Percentiles rank a stretch among this genome's conserved stretches.
These are phyloP conservation scores for Aurelia sp. DNA, from an alignment of 30 jellyfish, hydroid and myxozoan species.

Conservation along the genomic window DNA sequence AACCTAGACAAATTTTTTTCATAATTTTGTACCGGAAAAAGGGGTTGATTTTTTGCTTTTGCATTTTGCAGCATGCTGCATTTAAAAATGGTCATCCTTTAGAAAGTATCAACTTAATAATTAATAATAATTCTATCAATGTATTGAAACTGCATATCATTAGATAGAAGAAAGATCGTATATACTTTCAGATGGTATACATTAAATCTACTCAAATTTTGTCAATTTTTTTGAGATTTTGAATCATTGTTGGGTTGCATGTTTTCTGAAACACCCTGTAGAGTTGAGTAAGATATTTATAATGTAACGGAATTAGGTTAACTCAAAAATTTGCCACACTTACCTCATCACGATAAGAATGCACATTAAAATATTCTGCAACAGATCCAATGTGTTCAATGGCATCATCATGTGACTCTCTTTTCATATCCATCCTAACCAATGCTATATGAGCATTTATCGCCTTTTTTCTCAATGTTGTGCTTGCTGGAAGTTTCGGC, in stretches of 20 bases:
- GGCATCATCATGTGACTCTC: constrained; percentile 8
- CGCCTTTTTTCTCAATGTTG: not conserved
- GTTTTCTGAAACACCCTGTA: too few relatives aligned
- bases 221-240: too few relatives aligned
- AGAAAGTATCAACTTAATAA: too few relatives aligned
- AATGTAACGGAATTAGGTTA: not conserved
- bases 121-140: too few relatives aligned
- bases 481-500: not conserved
- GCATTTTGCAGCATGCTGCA: too few relatives aligned
- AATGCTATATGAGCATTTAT: constrained; percentile 6
- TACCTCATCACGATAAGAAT: constrained; percentile 28
- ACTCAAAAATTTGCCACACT: not conserved
- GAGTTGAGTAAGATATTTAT: too few relatives aligned
- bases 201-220: too few relatives aligned
- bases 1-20: too few relatives aligned
- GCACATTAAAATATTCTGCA: not conserved
- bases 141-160: not conserved
- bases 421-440: not conserved
- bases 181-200: too few relatives aligned
- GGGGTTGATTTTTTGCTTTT: too few relatives aligned
- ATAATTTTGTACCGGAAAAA: too few relatives aligned
- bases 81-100: not conserved
- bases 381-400: constrained; percentile 1
- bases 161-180: not conserved
- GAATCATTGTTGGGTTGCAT: too few relatives aligned